Conservation (phyloP, 2,888 invertebrate species). For the Idaea biselata region DNA sequence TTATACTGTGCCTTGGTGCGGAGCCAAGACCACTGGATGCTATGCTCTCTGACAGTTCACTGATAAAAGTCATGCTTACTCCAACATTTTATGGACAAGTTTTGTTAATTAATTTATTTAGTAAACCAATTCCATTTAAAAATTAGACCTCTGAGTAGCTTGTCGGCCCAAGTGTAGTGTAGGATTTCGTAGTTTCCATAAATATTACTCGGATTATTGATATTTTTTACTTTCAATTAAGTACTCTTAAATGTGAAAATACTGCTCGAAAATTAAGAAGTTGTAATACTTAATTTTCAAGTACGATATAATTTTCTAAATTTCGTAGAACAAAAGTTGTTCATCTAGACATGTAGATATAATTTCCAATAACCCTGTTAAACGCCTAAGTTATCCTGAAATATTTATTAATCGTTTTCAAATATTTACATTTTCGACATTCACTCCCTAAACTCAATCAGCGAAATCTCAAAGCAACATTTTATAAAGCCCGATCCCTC, state of each 20-base stretch:
- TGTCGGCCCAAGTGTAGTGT: no score
- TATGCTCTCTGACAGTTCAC: slow-evolving; percentile 43
- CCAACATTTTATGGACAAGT: background rate
- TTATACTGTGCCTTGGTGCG: slow-evolving; percentile 44
- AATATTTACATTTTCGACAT: background rate
- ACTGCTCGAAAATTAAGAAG: no score
- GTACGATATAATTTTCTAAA: no score
- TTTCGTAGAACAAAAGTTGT: no score
- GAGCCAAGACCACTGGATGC: slow-evolving; percentile 53
- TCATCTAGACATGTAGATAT: no score
- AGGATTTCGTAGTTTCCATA: no score
- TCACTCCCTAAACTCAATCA: background rate
- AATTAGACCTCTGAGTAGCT: no score
- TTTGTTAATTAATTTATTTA: background rate
- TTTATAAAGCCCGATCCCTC: slow-evolving; percentile 12
- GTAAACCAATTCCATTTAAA: no score
- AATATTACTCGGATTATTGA: no score
- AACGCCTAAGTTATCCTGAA: background rate
- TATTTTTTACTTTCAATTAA: no score
- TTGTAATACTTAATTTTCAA: no score
- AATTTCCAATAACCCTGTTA: background rate
- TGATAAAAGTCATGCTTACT: slow-evolving; percentile 30
- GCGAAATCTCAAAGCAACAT: slow-evolving; percentile 4
- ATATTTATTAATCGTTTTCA: background rate
- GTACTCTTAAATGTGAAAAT: no score